Evolutionary conservation across 2,888 invertebrate genomes (phyloP), one percentile per base, ranked within the genome.

Genomic region (Ligdia adustata): DNA sequence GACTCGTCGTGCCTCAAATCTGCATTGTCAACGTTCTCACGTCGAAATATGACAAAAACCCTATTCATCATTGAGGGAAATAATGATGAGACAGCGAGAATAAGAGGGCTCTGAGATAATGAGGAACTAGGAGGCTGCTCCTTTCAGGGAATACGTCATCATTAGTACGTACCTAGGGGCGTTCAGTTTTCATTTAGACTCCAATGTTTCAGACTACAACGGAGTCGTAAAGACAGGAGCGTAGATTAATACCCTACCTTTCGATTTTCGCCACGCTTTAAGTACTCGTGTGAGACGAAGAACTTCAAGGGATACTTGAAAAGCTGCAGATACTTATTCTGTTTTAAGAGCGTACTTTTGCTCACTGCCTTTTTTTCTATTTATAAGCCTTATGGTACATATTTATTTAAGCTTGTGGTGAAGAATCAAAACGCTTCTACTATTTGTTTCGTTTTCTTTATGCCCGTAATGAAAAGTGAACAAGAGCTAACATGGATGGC

Each of bases 111-210:
- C 75, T 79, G 72, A 70, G 75, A 83, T 86, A 87, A 87, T 83
- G 87, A 85, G 82, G 67, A 67, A 70, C 59, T 57, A 66, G 69
- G n/a, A n/a, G 66, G 75, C 68, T 68, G 73, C 71, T 79, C 80
- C 80, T 83, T 84, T 85, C 80, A 80, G 70, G 56, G 73, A 77
- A 83, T 82, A 79, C 78, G 82, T 83, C 83, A 82, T 89, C 87
- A 87, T 88, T 87, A 88, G 81, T 63, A 79, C 64, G 69, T 61
- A 64, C 79, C 84, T 84, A 63, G 72, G 64, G 81, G 85, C 82
- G 70, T 60, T 62, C 71, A 66, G 79, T 78, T 84, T 85, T 86
- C 87, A 87, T 85, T 87, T 81, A 79, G 79, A 84, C 76, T 62
- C 72, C 81, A 74, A 81, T 79, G 79, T 79, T 82, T 77, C 73